phyloP scores from a whole-genome alignment of 2,888 invertebrate genomes.

The Diloba caeruleocephala region DNA sequence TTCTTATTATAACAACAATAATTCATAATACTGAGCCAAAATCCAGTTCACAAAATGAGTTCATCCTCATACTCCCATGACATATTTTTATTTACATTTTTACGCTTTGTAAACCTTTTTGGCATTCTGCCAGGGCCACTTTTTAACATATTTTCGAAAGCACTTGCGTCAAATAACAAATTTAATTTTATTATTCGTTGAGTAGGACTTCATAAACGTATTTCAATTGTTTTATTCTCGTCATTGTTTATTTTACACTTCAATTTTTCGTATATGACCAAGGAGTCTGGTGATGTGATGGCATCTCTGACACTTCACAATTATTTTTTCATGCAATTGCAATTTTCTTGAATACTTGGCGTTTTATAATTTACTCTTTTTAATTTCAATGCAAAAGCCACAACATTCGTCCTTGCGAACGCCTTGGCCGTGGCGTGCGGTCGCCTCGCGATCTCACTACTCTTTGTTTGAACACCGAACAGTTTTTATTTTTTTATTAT shows the following conservation, averaged over 20 bases:
- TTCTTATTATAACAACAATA: conserved; percentile 8
- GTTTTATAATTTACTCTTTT: conserved; percentile 28
- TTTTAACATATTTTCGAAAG: conserved; percentile 25
- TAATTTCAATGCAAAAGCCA: conserved; percentile 50
- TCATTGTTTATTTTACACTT: conserved; percentile 17
- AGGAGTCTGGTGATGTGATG: not conserved
- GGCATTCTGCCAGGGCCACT: conserved; percentile 28
- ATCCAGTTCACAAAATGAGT: conserved; percentile 41
- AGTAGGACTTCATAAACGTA: not conserved
- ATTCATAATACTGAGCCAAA: conserved; percentile 21
- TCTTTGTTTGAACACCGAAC: conserved; percentile 82
- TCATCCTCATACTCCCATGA: conserved; percentile 61
- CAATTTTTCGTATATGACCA: not conserved
- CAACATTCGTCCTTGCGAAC: conserved; percentile 75
- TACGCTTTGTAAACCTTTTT: conserved; percentile 29
- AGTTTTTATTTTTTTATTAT: conserved; percentile 71
- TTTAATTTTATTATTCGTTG: conserved; percentile 1
- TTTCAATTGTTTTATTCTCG: not conserved
- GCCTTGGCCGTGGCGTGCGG: conserved; percentile 81
- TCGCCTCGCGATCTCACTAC: conserved; percentile 73
- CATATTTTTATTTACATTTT: conserved; percentile 53
- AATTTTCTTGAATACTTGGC: conserved; percentile 28
- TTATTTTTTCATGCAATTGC: conserved; percentile 16
- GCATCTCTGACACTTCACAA: conserved; percentile 4
- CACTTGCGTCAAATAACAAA: conserved; percentile 2